phyloP scores from a whole-genome alignment of 2,113 vertebrate species.

The Dunckerocampus dactyliophorus region DNA sequence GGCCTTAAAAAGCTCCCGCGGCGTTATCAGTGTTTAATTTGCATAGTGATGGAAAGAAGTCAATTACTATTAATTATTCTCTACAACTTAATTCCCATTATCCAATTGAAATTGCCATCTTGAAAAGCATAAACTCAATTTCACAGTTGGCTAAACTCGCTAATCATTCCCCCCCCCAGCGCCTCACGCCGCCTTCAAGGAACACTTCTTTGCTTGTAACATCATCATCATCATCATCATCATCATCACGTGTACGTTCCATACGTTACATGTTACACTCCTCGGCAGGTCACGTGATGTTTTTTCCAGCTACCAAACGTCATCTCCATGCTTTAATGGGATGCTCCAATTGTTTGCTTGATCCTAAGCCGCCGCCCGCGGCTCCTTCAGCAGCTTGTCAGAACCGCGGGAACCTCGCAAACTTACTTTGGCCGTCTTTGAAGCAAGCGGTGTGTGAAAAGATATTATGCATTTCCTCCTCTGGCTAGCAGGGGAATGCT shows the following conservation, averaged over 20 bases:
- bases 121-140: conserved; percentile 76
- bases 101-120: conserved; percentile 73
- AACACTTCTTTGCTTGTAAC: conserved; percentile 9
- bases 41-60: conserved; percentile 73
- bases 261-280: background rate
- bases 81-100: conserved; percentile 75
- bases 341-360: conserved; percentile 71
- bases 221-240: too few species aligned
- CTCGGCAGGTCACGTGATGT: too few species aligned
- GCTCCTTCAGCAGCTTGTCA: conserved; percentile 70
- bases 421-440: conserved; percentile 71
- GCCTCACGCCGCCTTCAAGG: background rate
- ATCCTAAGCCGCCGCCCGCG: conserved; percentile 66
- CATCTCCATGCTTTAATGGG: conserved; percentile 68
- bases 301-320: conserved; percentile 54
- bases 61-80: conserved; percentile 75
- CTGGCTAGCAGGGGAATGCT: conserved; percentile 62
- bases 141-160: conserved; percentile 71
- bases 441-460: conserved; percentile 73
- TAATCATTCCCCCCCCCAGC: conserved; percentile 56
- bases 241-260: too few species aligned
- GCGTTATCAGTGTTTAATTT: conserved; percentile 71
- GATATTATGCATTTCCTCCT: conserved; percentile 71
- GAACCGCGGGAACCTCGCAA: conserved; percentile 68
- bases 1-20: conserved; percentile 62